Conservation (phyloP, 2,113 vertebrate genomes). For the Crotalus helleri region DNA sequence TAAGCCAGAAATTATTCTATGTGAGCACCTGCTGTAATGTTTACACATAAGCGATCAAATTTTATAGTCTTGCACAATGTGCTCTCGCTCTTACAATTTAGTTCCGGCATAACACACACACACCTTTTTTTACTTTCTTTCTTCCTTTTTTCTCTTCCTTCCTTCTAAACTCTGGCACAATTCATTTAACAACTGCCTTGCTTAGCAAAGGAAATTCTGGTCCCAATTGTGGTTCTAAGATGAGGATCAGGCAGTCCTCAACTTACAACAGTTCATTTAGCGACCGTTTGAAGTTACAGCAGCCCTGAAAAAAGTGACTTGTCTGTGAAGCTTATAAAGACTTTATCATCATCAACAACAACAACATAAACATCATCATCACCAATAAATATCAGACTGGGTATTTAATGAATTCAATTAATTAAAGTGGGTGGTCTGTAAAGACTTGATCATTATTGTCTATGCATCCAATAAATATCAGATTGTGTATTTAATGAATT, state of each 20-base stretch:
- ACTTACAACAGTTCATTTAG: too few relatives aligned
- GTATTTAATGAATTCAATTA: background rate
- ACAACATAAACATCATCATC: too few relatives aligned
- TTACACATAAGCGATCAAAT: background rate
- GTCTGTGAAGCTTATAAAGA: too few relatives aligned
- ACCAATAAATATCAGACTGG: background rate
- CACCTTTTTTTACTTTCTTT: background rate
- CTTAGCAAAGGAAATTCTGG: too few relatives aligned
- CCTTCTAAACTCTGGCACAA: background rate
- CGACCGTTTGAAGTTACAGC: too few relatives aligned
- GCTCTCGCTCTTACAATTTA: background rate
- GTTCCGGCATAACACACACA: background rate
- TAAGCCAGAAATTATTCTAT: background rate
- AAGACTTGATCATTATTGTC: background rate
- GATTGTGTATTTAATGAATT: background rate
- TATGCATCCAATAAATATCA: too few relatives aligned
- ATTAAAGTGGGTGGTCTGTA: background rate
- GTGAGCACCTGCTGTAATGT: background rate
- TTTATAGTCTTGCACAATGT: background rate
- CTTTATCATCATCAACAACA: too few relatives aligned
- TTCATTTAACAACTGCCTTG: too few relatives aligned
- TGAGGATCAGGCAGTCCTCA: too few relatives aligned
- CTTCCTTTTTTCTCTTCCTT: background rate
- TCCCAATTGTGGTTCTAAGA: too few relatives aligned
- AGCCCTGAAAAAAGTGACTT: too few relatives aligned